Base-by-base conservation (phyloP, 2,797 vertebrate genomes). In the Botia almorhae region DNA sequence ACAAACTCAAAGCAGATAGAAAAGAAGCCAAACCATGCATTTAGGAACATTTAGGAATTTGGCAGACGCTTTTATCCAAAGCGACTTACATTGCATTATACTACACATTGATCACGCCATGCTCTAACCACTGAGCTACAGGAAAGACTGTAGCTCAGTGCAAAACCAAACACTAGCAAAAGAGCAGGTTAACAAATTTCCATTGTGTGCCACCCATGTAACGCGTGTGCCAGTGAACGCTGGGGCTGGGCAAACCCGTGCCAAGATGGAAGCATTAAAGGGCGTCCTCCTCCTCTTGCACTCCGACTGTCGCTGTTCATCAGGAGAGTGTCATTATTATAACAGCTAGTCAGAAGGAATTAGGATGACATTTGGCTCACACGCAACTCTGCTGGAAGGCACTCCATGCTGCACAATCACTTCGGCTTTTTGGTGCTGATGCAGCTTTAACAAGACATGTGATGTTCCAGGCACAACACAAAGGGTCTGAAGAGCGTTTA, bases 361-460 rank as follows among this genome's bases (percentile, higher is more conserved):
- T 79, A 73, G 43, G 43, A 69, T 76, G 83, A 85, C 79, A 82
- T 86, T 84, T 86, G 82, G 80, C 76, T 75, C 73, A 76, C 72
- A 80, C 67, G 21, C 60, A 10, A 19, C 80, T 80, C 80, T 79
- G 67, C 16, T 82, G 80, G 76, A 67, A 80, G 83, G 67, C 55
- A 51, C 72, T 82, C 71, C 29, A 71, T 71, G 80, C 48, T n/a
- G n/a, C n/a, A 72, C 65, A 79, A 79, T 79, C 60, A 72, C 77
- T 64, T n/a, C 51, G 12, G 29, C 39, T 71, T 63, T 79, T 65
- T 51, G 46, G 56, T 63, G 76, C 63, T n/a, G n/a, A n/a, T n/a
- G n/a, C 70, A 81, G 64, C 39, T 21, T 69, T 51, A 81, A 84
- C 79, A 69, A 65, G 71, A 69, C 61, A 68, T 48, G 58, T 51